Evolutionary conservation across 1,140 invertebrate species (phyloP).

Genomic region (Sipha flava): DNA sequence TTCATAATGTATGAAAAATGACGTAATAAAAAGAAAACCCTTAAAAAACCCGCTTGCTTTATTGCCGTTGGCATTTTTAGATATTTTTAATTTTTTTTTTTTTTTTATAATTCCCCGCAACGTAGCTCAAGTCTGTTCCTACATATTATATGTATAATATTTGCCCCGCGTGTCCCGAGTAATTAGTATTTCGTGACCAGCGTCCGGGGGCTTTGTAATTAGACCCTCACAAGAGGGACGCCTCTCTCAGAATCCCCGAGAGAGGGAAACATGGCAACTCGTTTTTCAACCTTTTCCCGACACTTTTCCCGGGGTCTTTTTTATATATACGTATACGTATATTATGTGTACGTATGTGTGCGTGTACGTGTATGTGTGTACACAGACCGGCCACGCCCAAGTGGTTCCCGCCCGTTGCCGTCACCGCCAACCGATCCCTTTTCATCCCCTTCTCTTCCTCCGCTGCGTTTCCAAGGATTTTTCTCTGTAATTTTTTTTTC

Average conservation of each 20-base stretch:
- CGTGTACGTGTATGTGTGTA: not conserved
- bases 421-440: not conserved
- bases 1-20: not conserved
- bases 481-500: slow-evolving; percentile 21
- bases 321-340: not conserved
- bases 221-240: slow-evolving; percentile 29
- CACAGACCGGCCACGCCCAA: slow-evolving; percentile 21
- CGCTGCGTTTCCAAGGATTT: slow-evolving; percentile 9
- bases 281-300: slow-evolving; percentile 33
- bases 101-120: not conserved
- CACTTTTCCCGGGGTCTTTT: slow-evolving; percentile 30
- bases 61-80: not conserved
- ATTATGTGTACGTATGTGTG: not conserved
- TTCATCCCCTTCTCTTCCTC: not conserved
- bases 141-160: not conserved
- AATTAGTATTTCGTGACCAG: slow-evolving; percentile 28
- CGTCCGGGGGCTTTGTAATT: slow-evolving; percentile 30
- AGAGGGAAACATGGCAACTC: slow-evolving; percentile 31
- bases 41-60: not conserved
- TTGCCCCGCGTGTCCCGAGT: slow-evolving; percentile 3
- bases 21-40: slow-evolving; percentile 12
- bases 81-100: not conserved
- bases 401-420: not conserved
- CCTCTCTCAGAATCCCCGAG: slow-evolving; percentile 24
- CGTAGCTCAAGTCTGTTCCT: not conserved